Evolutionary conservation across 2,113 vertebrate species (phyloP).

Genomic region (Podilymbus podiceps): DNA sequence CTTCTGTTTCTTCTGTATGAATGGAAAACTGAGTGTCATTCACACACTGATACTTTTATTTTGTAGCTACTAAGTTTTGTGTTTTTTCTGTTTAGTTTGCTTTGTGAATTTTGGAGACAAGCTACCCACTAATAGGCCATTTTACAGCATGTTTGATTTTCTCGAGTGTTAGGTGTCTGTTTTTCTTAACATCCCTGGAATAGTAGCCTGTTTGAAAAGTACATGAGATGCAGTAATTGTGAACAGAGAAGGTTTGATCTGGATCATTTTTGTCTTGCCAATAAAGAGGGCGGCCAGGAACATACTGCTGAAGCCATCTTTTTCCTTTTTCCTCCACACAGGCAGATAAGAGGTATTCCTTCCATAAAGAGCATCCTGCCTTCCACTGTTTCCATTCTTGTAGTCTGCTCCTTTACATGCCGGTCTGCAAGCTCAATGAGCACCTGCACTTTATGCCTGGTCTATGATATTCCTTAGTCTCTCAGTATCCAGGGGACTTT

Average conservation of each 20-base stretch:
- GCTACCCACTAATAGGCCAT: background rate
- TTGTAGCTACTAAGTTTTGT: background rate
- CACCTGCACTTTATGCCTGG: background rate
- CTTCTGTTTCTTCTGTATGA: background rate
- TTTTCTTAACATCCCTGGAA: background rate
- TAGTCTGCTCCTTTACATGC: background rate
- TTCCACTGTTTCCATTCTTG: background rate
- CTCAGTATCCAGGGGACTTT: background rate
- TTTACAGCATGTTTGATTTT: background rate
- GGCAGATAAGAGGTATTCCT: background rate
- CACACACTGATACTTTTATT: background rate
- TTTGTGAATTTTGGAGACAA: background rate
- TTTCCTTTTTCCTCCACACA: background rate
- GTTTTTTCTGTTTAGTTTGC: background rate
- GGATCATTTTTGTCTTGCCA: background rate
- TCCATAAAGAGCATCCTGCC: background rate
- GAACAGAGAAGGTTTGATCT: background rate
- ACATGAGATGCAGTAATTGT: background rate
- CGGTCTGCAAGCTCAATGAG: background rate
- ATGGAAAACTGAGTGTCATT: background rate
- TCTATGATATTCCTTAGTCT: background rate
- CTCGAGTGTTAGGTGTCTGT: background rate
- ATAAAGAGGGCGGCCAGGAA: background rate
- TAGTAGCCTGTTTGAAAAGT: background rate
- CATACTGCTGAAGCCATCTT: background rate